These are phyloP conservation scores for Cepaea nemoralis DNA, from an alignment of 1,140 invertebrate genomes.

Conservation along the genomic window DNA sequence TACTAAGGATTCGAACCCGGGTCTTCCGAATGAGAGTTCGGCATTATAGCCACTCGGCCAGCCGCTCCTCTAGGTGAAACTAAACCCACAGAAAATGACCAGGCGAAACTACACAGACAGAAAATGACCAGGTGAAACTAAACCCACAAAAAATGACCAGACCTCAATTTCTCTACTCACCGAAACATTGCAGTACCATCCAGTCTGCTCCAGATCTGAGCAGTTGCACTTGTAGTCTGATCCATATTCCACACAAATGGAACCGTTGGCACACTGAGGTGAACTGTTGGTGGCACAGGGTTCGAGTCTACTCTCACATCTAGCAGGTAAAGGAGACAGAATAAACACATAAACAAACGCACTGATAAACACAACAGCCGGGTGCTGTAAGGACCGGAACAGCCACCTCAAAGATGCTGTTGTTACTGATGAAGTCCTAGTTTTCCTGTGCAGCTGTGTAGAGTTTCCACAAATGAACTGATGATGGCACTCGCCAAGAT, in stretches of 20 bases:
- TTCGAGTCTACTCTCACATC: background rate
- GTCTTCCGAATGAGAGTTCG: no score
- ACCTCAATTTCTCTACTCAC: slow-evolving; percentile 1
- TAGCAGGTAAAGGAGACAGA: slow-evolving; percentile 12
- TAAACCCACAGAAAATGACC: no score
- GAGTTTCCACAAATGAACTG: background rate
- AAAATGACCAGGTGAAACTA: no score
- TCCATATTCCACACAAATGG: background rate
- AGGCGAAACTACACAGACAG: no score
- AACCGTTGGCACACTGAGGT: background rate
- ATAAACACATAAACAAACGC: background rate
- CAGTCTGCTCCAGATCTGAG: background rate
- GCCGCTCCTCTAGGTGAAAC: no score
- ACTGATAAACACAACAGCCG: background rate
- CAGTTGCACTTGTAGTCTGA: background rate
- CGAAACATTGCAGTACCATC: slow-evolving; percentile 1
- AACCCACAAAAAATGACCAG: no score
- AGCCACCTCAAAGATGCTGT: background rate
- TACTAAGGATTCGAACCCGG: no score
- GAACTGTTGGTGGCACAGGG: background rate
- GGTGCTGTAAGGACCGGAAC: background rate
- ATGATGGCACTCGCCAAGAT: background rate
- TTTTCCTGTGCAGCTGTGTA: background rate
- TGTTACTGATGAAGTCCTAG: background rate
- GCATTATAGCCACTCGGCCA: no score